Evolutionary conservation across 2,888 invertebrate genomes (phyloP).

Genomic region (Clitarchus hookeri): DNA sequence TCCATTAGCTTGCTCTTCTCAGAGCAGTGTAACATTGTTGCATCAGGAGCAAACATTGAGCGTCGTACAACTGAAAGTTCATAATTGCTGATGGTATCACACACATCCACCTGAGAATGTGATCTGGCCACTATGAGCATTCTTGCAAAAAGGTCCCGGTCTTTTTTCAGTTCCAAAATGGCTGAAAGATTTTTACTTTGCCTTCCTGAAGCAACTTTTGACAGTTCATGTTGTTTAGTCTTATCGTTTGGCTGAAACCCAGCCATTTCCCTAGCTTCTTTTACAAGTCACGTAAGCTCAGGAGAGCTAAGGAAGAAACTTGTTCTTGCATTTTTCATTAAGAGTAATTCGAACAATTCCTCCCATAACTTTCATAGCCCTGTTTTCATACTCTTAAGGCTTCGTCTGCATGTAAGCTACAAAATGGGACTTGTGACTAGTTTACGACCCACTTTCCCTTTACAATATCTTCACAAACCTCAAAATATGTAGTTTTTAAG

Average conservation of each 20-base stretch:
- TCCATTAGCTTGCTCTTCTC: no score
- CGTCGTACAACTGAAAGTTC: no score
- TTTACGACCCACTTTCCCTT: constrained; percentile 2
- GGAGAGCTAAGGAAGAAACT: not conserved
- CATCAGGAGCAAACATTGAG: no score
- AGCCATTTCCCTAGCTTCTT: not conserved
- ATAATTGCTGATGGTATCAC: no score
- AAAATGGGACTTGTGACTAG: not conserved
- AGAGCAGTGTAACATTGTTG: no score
- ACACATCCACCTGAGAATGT: no score
- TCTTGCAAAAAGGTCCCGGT: not conserved
- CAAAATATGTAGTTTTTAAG: constrained; percentile 14
- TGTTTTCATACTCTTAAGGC: constrained; percentile 16
- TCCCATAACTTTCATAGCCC: constrained; percentile 15
- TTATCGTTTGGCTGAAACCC: not conserved
- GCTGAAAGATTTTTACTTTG: not conserved
- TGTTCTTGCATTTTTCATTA: constrained; percentile 12
- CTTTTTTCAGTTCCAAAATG: not conserved
- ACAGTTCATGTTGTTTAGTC: not conserved
- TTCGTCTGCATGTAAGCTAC: constrained; percentile 6
- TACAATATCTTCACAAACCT: not conserved
- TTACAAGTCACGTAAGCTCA: not conserved
- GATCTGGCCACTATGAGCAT: no score
- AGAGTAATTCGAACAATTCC: not conserved
- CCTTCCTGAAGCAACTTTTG: not conserved